Percentiles rank a stretch among this genome's conserved stretches.
Conservation (phyloP, 2,113 vertebrate species). For the Drymodes brunneopygia region DNA sequence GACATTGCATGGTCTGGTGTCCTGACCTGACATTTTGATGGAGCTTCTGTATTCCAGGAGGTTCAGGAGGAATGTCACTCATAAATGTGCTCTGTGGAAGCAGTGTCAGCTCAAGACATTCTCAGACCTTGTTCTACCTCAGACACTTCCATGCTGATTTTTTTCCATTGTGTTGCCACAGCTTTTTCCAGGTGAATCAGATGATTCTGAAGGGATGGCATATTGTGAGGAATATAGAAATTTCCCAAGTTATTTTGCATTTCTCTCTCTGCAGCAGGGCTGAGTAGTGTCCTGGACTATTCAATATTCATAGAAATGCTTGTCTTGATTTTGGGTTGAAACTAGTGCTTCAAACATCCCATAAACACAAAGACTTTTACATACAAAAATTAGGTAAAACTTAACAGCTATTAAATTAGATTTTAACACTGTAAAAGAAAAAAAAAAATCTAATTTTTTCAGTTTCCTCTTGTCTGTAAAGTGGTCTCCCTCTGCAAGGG, state of each 20-base stretch:
- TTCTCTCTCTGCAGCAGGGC: not conserved
- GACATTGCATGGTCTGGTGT: not conserved
- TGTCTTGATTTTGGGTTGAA: not conserved
- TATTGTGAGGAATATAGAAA: not conserved
- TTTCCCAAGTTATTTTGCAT: fast-evolving
- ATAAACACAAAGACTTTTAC: not conserved
- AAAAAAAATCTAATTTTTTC: not conserved
- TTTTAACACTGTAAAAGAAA: not conserved
- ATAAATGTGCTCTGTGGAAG: not conserved
- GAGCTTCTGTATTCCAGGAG: not conserved
- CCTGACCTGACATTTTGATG: not conserved
- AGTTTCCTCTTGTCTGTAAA: not conserved
- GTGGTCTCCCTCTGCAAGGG: not conserved
- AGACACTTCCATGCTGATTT: not conserved
- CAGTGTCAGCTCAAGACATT: not conserved
- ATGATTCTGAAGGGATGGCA: not conserved
- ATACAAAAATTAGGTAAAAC: not conserved
- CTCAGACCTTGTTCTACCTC: not conserved
- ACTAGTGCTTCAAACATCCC: not conserved
- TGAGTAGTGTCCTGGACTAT: fast-evolving
- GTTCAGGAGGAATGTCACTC: not conserved
- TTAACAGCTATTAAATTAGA: not conserved
- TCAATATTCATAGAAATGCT: not conserved
- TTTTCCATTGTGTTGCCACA: not conserved
- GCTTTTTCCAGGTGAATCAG: not conserved